A percentile compares a stretch with the other conserved stretches of the same genome.
phyloP scores from a whole-genome alignment of 2,888 invertebrate species.

The Drosophila multiciliata region DNA sequence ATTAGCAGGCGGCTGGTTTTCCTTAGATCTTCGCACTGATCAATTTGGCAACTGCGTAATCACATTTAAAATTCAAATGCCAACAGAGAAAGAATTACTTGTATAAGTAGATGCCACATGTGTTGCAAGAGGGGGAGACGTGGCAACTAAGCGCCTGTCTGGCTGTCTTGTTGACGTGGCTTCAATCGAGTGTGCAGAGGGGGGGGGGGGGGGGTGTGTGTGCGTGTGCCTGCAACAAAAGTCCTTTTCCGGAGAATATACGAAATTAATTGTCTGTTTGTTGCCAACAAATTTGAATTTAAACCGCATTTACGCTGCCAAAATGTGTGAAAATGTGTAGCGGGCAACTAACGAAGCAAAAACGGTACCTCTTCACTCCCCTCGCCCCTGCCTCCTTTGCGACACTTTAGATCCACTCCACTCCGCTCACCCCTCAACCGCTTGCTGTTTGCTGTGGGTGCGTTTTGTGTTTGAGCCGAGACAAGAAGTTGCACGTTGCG shows the following conservation, averaged over 20 bases:
- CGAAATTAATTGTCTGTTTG: slow-evolving; percentile 81
- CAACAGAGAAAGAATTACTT: slow-evolving; percentile 2
- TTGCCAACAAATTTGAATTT: slow-evolving; percentile 81
- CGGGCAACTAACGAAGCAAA: slow-evolving; percentile 53
- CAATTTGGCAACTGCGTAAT: slow-evolving; percentile 72
- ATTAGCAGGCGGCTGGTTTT: slow-evolving; percentile 57
- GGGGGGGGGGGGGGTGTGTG: neutral
- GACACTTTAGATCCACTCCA: neutral
- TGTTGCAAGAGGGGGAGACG: slow-evolving; percentile 1
- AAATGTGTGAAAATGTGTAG: slow-evolving; percentile 72
- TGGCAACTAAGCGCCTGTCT: slow-evolving; percentile 8
- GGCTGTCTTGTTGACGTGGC: slow-evolving; percentile 42
- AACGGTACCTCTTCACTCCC: neutral
- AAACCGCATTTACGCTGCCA: slow-evolving; percentile 70
- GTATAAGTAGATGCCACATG: slow-evolving; percentile 21
- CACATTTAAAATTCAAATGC: slow-evolving; percentile 80
- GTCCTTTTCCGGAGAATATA: slow-evolving; percentile 66
- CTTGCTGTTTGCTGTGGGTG: slow-evolving; percentile 46
- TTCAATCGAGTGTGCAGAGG: slow-evolving; percentile 1
- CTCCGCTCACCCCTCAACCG: neutral
- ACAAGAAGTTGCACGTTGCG: slow-evolving; percentile 72
- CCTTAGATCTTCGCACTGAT: slow-evolving; percentile 53
- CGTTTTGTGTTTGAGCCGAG: slow-evolving; percentile 54
- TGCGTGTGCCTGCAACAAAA: slow-evolving; percentile 11
- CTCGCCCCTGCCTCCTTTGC: neutral